Percentiles rank a stretch among this genome's conserved stretches.
Conservation (phyloP, 2,797 vertebrate species). For the Pelochelys cantorii region DNA sequence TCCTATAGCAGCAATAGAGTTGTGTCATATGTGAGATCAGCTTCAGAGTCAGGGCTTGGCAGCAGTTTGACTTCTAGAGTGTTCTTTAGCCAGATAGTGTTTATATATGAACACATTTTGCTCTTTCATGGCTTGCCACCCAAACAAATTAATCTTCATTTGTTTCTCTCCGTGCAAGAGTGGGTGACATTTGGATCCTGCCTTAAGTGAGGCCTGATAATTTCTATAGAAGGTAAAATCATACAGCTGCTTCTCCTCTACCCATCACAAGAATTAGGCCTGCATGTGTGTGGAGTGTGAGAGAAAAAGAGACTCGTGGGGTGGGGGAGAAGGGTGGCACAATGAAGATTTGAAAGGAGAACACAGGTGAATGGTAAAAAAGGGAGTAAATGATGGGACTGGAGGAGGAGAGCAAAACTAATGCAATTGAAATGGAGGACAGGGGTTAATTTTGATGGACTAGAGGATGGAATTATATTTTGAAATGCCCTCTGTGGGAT, state of each 20-base stretch:
- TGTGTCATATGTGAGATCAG: background rate
- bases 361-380: background rate
- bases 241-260: background rate
- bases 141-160: background rate
- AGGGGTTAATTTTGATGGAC: background rate
- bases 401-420: background rate
- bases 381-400: background rate
- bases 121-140: fast-evolving
- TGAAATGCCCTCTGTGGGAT: background rate
- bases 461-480: background rate
- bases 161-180: background rate
- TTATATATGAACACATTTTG: background rate
- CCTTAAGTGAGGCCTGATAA: background rate
- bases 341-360: background rate
- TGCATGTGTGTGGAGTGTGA: background rate
- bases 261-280: background rate
- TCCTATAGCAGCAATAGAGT: background rate
- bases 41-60: fast-evolving
- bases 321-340: no score
- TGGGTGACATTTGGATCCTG: no score
- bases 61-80: background rate
- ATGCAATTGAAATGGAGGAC: background rate
- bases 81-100: background rate
- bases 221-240: background rate
- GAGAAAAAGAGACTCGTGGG: no score